Evolutionary conservation across 2,888 invertebrate species (phyloP), one percentile per base, ranked within the genome.

Genomic region (Lithophane semibrunnea): DNA sequence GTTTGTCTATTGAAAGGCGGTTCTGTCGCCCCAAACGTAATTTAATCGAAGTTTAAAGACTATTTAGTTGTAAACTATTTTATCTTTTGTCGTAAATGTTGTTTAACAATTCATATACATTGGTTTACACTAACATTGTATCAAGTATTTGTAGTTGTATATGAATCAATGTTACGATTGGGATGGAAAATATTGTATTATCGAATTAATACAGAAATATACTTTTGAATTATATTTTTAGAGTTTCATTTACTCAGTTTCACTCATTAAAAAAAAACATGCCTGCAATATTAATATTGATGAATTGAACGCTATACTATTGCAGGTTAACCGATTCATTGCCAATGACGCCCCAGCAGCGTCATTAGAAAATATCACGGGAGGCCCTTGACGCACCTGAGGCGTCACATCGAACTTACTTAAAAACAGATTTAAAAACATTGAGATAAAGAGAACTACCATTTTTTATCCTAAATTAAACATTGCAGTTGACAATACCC

Each of bases 151-250:
- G 83, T 83, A 84, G 73, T 81, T 85, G 77, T 86, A 82, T 82
- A 87, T 86, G 78, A 88, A 91, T 88, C 85, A 87, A 80, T 87
- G 88, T 89, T 89, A 85, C 64, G 80, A 86, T 88, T 84, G 52
- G 18, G 52, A 52, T 83, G 69, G 60, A 60, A 85, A 69, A 70
- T 86, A 86, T 89, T 90, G 88, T 90, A 89, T 86, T 87, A 86
- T 79, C 12, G 58, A 79, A 80, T 79, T 77, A 87, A 88, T 87
- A 88, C 86, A 83, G 85, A 85, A 83, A 88, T 88, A 90, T 88
- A 88, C 86, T 88, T 91, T 89, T 87, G 83, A 88, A 89, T 74
- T 83, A 85, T 84, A 85, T 49, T 16, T 74, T 70, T 18, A 9
- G 29, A 72, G 42, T 75, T 79, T 74, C 86, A 71, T 80, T 56